Conservation (phyloP, 2,797 vertebrate genomes). For the Propithecus perrieri region DNA sequence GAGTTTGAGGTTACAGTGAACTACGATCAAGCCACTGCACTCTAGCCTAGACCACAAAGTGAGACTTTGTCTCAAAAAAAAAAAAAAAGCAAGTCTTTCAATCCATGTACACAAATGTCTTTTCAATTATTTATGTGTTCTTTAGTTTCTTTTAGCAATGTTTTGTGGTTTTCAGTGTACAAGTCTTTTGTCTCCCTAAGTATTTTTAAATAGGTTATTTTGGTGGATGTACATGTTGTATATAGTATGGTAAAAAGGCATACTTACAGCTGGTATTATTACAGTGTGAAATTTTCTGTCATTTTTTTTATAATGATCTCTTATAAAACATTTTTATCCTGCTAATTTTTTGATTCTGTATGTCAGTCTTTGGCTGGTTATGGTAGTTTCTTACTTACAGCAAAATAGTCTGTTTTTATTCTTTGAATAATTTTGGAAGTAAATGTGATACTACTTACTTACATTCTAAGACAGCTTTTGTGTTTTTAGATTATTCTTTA, state of each 20-base stretch:
- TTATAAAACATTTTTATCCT: background rate
- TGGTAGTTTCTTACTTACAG: background rate
- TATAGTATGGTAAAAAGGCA: background rate
- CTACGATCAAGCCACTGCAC: background rate
- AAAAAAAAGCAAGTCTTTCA: background rate
- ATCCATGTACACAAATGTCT: background rate
- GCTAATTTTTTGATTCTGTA: background rate
- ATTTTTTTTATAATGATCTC: background rate
- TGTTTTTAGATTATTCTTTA: background rate
- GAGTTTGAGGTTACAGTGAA: background rate
- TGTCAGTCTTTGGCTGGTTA: background rate
- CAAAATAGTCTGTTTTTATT: background rate
- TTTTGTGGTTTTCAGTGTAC: background rate
- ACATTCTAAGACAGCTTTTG: background rate
- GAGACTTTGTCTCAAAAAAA: background rate
- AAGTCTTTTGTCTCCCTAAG: background rate
- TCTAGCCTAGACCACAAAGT: background rate
- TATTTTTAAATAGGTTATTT: slow-evolving; percentile 44
- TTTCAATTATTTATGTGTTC: background rate
- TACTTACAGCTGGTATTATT: background rate
- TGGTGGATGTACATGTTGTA: background rate
- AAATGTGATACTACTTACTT: background rate
- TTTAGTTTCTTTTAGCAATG: background rate
- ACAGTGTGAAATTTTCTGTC: background rate
- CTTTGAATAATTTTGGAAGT: background rate